Conservation (phyloP, 2,113 vertebrate genomes). For the Takifugu bimaculatus region DNA sequence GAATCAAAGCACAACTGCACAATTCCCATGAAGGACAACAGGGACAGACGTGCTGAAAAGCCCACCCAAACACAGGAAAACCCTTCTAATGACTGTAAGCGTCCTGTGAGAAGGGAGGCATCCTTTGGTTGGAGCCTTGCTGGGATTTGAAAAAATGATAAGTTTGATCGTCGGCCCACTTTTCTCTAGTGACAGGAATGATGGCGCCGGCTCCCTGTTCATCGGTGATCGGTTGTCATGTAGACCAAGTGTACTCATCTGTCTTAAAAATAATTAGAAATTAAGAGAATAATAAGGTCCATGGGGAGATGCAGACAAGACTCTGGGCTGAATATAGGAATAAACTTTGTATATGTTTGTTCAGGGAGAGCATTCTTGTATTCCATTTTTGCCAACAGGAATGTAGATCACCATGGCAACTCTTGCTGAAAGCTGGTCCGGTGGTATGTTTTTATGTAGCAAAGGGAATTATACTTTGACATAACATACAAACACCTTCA, state of each 20-base stretch:
- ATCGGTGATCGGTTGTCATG: slow-evolving; percentile 45
- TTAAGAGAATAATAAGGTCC: slow-evolving; percentile 71
- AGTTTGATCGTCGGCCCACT: slow-evolving; percentile 50
- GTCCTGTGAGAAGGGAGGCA: slow-evolving; percentile 4
- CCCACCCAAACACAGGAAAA: background rate
- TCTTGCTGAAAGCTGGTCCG: too few relatives aligned
- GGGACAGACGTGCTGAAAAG: background rate
- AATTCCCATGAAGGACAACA: slow-evolving; percentile 1
- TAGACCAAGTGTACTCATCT: slow-evolving; percentile 62
- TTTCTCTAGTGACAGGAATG: slow-evolving; percentile 7
- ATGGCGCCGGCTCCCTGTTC: slow-evolving; percentile 31
- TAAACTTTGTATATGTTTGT: slow-evolving; percentile 23
- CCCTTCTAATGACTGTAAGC: background rate
- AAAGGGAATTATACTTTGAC: too few relatives aligned
- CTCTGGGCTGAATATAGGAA: slow-evolving; percentile 43
- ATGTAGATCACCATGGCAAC: background rate
- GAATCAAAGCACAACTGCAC: slow-evolving; percentile 1
- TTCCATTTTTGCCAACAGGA: too few relatives aligned
- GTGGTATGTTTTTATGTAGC: too few relatives aligned
- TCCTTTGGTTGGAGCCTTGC: slow-evolving; percentile 25
- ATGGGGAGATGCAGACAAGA: slow-evolving; percentile 50
- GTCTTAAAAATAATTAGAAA: slow-evolving; percentile 70
- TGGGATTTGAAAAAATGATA: slow-evolving; percentile 11
- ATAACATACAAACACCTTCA: background rate
- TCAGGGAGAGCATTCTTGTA: background rate